These are phyloP conservation scores for Epinotia demarniana DNA, from an alignment of 2,888 invertebrate species.

Conservation along the genomic window DNA sequence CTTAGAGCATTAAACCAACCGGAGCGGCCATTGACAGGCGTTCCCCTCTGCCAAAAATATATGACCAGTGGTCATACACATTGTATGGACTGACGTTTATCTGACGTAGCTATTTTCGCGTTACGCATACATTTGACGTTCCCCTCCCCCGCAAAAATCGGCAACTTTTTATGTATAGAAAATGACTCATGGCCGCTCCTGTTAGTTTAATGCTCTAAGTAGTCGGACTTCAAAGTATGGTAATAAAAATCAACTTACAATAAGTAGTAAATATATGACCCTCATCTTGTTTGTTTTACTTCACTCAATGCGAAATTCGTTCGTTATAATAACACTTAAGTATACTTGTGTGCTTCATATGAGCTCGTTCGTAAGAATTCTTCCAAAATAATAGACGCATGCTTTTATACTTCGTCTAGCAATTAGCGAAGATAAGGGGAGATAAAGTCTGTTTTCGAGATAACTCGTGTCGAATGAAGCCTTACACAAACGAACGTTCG, in stretches of 20 bases:
- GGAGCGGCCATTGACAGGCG: too few relatives aligned
- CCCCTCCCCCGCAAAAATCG: too few relatives aligned
- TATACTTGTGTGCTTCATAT: constrained; percentile 68
- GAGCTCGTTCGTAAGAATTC: constrained; percentile 78
- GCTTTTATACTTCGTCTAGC: constrained; percentile 74
- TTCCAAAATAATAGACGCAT: constrained; percentile 57
- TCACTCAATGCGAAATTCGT: constrained; percentile 74
- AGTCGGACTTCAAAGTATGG: too few relatives aligned
- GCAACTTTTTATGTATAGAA: too few relatives aligned
- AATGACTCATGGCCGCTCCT: too few relatives aligned
- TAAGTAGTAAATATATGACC: constrained; percentile 68
- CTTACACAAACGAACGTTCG: constrained; percentile 79
- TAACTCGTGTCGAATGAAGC: constrained; percentile 65
- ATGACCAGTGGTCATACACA: too few relatives aligned
- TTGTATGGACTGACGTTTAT: too few relatives aligned
- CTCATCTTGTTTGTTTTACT: constrained; percentile 68
- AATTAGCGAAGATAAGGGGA: constrained; percentile 79
- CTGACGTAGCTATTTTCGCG: too few relatives aligned
- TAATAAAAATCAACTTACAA: constrained; percentile 68
- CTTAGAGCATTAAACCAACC: too few relatives aligned
- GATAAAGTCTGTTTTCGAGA: constrained; percentile 75
- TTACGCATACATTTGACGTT: too few relatives aligned
- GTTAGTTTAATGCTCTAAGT: too few relatives aligned
- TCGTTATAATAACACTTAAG: constrained; percentile 67
- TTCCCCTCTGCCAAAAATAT: too few relatives aligned